These are phyloP conservation scores for Euspilapteryx auroguttella DNA, from an alignment of 2,888 invertebrate genomes.

Conservation along the genomic window DNA sequence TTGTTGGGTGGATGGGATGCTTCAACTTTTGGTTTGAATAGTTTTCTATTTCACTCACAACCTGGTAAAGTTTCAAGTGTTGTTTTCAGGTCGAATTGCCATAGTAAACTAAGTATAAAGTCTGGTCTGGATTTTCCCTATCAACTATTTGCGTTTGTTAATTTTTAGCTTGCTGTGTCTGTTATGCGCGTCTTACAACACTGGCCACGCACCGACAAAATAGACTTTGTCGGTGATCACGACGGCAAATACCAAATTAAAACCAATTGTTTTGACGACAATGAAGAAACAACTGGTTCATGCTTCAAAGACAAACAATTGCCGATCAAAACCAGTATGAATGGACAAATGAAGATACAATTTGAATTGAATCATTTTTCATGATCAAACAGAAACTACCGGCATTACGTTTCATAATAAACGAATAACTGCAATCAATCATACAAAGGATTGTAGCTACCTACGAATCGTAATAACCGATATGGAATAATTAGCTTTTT, in stretches of 20 bases:
- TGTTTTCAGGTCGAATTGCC: too few species aligned
- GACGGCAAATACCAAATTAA: constrained; percentile 13
- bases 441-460: constrained; percentile 24
- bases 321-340: neutral
- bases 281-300: too few species aligned
- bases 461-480: constrained; percentile 13
- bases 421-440: constrained; percentile 32
- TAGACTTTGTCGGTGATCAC: constrained; percentile 13
- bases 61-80: too few species aligned
- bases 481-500: constrained; percentile 36
- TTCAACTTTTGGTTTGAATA: too few species aligned
- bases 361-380: constrained; percentile 11
- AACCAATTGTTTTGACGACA: constrained; percentile 3
- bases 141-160: too few species aligned
- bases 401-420: constrained; percentile 20
- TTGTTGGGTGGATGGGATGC: too few species aligned
- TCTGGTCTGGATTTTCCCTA: too few species aligned
- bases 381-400: constrained; percentile 15
- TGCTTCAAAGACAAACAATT: too few species aligned
- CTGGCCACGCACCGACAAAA: constrained; percentile 13
- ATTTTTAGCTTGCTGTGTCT: too few species aligned
- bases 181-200: too few species aligned
- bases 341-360: constrained; percentile 1
- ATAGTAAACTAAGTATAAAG: too few species aligned
- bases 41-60: too few species aligned